phyloP scores from a whole-genome alignment of 2,888 invertebrate genomes.

The Diarsia mendica region DNA sequence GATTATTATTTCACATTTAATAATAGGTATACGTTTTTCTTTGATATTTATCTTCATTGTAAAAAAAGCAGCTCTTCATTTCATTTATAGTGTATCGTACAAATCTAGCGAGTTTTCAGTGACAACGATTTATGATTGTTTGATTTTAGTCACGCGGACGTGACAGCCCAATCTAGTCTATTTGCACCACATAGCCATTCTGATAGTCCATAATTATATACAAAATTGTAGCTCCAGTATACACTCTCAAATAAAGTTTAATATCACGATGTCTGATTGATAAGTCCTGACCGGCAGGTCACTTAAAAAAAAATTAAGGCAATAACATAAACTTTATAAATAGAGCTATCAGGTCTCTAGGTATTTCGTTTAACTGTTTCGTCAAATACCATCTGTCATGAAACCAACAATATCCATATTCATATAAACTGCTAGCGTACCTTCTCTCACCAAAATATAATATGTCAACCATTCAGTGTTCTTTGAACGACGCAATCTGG shows the following conservation, averaged over 20 bases:
- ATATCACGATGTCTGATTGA: neutral
- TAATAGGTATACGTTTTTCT: neutral
- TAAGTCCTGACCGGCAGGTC: neutral
- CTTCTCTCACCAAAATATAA: conserved; percentile 29
- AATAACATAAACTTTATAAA: neutral
- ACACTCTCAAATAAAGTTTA: neutral
- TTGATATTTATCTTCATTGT: neutral
- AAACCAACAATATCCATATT: conserved; percentile 26
- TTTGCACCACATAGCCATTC: neutral
- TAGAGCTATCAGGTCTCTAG: neutral
- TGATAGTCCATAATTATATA: neutral
- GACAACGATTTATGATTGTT: conserved; percentile 14
- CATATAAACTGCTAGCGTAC: conserved; percentile 9
- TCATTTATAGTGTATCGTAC: neutral
- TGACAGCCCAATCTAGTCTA: conserved; percentile 6
- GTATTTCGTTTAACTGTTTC: neutral
- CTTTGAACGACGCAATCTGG: conserved; percentile 12
- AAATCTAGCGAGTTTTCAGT: neutral
- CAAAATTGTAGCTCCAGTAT: neutral
- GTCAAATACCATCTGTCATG: neutral
- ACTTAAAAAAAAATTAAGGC: neutral
- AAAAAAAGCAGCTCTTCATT: neutral
- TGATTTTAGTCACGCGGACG: conserved; percentile 5
- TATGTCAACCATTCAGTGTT: conserved; percentile 18
- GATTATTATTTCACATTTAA: neutral